Conservation (phyloP, 1,140 invertebrate genomes). For the Conus betulinus region DNA sequence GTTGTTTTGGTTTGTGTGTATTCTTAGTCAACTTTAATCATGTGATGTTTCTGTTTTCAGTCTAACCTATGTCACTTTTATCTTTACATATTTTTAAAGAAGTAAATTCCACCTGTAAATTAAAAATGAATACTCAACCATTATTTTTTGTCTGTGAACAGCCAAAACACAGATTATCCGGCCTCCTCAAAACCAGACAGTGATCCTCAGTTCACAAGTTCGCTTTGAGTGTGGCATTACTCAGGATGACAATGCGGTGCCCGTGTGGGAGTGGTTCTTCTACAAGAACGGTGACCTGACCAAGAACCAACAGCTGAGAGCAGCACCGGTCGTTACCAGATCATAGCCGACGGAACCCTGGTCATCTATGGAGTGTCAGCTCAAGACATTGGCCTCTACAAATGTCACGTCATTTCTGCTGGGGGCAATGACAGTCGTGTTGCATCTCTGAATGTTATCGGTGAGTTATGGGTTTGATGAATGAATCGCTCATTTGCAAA, state of each 20-base stretch:
- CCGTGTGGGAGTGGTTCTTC: slow-evolving; percentile 90
- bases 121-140: no score
- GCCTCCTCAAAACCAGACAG: slow-evolving; percentile 91
- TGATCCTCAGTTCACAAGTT: slow-evolving; percentile 92
- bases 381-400: slow-evolving; percentile 77
- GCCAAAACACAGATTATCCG: slow-evolving; percentile 94
- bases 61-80: no score
- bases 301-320: slow-evolving; percentile 36
- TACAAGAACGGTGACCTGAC: slow-evolving; percentile 34
- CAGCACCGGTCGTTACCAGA: slow-evolving; percentile 40
- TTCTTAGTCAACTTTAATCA: no score
- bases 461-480: slow-evolving; percentile 52
- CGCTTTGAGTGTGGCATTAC: slow-evolving; percentile 94
- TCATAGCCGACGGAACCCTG: slow-evolving; percentile 75
- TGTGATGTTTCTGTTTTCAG: no score
- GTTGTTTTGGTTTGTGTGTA: no score
- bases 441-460: slow-evolving; percentile 78
- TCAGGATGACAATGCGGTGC: slow-evolving; percentile 93
- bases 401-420: slow-evolving; percentile 85
- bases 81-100: no score
- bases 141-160: slow-evolving; percentile 69
- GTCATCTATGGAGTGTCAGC: slow-evolving; percentile 76
- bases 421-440: slow-evolving; percentile 94
- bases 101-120: no score
- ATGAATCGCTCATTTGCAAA: neutral